Evolutionary conservation across 2,797 vertebrate species (phyloP).

Genomic region (Hypotaenidia okinawae): DNA sequence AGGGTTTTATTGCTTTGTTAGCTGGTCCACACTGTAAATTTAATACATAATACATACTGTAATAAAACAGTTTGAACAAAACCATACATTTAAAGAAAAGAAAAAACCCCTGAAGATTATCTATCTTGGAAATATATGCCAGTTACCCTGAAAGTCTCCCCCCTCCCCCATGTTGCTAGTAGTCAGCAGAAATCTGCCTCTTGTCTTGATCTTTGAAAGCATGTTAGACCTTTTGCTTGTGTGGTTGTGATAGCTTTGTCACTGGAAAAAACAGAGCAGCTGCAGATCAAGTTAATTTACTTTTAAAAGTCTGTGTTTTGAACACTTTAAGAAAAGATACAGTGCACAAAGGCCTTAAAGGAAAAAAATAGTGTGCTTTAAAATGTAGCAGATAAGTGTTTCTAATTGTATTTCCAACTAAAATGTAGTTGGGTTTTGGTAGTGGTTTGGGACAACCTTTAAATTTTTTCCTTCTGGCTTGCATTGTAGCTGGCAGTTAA

Average conservation of each 20-base stretch:
- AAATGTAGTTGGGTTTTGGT: neutral
- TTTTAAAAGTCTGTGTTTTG: neutral
- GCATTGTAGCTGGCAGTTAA: neutral
- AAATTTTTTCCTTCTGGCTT: neutral
- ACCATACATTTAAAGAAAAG: neutral
- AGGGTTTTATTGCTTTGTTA: neutral
- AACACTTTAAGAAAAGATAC: neutral
- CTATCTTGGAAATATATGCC: neutral
- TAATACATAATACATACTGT: neutral
- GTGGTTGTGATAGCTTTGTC: neutral
- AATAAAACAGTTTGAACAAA: conserved; percentile 17
- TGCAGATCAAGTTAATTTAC: neutral
- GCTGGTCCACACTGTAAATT: neutral
- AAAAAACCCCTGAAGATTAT: neutral
- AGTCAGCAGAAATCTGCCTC: neutral
- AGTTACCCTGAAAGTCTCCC: neutral
- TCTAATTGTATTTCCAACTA: neutral
- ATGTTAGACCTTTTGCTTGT: neutral
- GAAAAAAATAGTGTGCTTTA: neutral
- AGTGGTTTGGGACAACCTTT: neutral
- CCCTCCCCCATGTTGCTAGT: rapidly evolving
- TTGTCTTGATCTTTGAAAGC: neutral
- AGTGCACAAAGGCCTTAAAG: too few relatives aligned
- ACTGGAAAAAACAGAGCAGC: neutral
- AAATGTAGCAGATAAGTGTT: neutral